Conservation (phyloP, 2,888 invertebrate species). For the Caenorhabditis sp. region DNA sequence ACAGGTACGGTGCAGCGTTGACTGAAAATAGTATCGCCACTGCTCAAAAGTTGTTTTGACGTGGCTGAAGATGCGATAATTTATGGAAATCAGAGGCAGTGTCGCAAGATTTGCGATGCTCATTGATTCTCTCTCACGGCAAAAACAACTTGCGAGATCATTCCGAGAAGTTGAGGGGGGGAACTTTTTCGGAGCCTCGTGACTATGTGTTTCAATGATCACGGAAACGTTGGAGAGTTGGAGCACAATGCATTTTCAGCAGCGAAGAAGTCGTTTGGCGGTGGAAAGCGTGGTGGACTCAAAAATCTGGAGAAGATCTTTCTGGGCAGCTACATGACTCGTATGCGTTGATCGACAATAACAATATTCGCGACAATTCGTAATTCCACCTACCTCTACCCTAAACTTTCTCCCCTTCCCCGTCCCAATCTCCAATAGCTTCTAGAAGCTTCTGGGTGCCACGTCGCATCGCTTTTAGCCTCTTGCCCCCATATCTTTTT, state of each 20-base stretch:
- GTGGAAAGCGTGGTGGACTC: conserved; percentile 49
- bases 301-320: conserved; percentile 52
- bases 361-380: not conserved
- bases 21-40: no score
- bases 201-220: conserved; percentile 26
- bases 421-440: not conserved
- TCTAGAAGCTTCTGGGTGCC: conserved; percentile 16
- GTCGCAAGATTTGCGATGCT: conserved; percentile 14
- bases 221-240: no score
- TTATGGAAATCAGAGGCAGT: conserved; percentile 45
- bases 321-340: conserved; percentile 45
- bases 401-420: conserved; percentile 1
- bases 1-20: conserved; percentile 28
- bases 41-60: no score
- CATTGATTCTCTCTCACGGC: conserved; percentile 6
- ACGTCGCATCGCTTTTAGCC: conserved; percentile 22
- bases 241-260: conserved; percentile 29
- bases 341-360: conserved; percentile 45
- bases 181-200: no score
- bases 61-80: no score
- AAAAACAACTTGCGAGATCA: conserved; percentile 16
- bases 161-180: no score
- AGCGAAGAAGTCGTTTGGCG: conserved; percentile 35
- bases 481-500: conserved; percentile 23
- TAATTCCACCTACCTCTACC: conserved; percentile 17